phyloP scores from a whole-genome alignment of 2,888 invertebrate species.

The Apodemia hepburni region DNA sequence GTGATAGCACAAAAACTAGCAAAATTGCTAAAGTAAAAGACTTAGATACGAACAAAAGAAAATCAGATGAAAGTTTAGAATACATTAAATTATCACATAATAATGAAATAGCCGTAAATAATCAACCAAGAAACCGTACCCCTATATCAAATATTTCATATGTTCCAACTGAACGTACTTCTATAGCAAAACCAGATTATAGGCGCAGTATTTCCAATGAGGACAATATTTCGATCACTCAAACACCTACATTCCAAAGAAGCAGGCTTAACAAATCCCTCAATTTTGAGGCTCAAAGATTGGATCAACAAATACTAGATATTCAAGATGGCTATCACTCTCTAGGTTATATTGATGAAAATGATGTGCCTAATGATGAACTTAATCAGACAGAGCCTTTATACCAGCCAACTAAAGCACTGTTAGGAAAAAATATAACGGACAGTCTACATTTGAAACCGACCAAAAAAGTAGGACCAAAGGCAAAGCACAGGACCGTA shows the following conservation, averaged over 20 bases:
- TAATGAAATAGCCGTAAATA: conserved; percentile 72
- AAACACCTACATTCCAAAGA: conserved; percentile 71
- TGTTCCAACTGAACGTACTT: conserved; percentile 59
- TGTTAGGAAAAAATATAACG: conserved; percentile 71
- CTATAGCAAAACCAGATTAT: conserved; percentile 50
- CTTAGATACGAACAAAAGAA: conserved; percentile 65
- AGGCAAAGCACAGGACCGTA: conserved; percentile 65
- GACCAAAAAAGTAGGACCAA: conserved; percentile 66
- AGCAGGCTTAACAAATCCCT: conserved; percentile 72
- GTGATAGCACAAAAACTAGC: conserved; percentile 58
- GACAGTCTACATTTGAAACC: conserved; percentile 73
- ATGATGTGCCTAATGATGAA: conserved; percentile 43
- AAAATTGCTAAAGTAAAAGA: conserved; percentile 74
- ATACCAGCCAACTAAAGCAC: conserved; percentile 64
- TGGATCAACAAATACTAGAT: conserved; percentile 74
- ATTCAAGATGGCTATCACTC: conserved; percentile 74
- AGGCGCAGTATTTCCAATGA: conserved; percentile 65
- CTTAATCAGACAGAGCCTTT: conserved; percentile 46
- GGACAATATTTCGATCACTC: conserved; percentile 50
- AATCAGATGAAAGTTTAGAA: conserved; percentile 67
- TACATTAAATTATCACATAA: conserved; percentile 66
- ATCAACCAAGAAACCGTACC: conserved; percentile 71
- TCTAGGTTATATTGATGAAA: conserved; percentile 68
- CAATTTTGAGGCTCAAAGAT: conserved; percentile 67
- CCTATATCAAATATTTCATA: conserved; percentile 71